Evolutionary conservation across 2,113 vertebrate species (phyloP), one percentile per base, ranked within the genome.

Genomic region (Petrocephalus microphthalmus): DNA sequence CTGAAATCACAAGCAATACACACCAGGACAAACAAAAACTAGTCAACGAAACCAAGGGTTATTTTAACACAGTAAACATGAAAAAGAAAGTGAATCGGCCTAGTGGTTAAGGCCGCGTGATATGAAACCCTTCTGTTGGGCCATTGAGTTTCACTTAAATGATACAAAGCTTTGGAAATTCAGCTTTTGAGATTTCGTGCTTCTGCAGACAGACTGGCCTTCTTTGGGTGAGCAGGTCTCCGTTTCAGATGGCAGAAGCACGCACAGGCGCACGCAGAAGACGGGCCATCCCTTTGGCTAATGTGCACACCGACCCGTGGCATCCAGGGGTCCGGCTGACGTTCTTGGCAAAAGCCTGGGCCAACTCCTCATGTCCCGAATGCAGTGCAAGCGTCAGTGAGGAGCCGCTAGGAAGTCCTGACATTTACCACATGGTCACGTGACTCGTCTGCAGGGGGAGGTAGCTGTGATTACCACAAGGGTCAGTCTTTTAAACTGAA

Each of bases 401-500:
- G 10, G n/a, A 64, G 60, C 2, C 2, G 47, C 5, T 49, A 49
- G 47, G 60, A 2, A 29, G 3, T 64, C n/a, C 60, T 29, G n/a
- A 64, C 60, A 29, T 64, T n/a, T 64, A 29, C n/a, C 10, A 64
- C 25, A n/a, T 2, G 19, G n/a, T 4, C 10, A 64, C 3, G 25
- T 29, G 60, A 29, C 60, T 64, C 3, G 8, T 25, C 57, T 64
- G 2, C n/a, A 60, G 0, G 22, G 56, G 8, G 56, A 60, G 57
- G 57, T 64, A 64, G 57, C 7, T 64, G n/a, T 64, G 60, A 29
- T 64, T 10, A n/a, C 60, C 25, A n/a, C 25, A 11, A 64, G n/a
- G n/a, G 25, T 49, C 47, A 49, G 57, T 60, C 57, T 25, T 64
- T 25, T 64, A 49, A 49, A 49, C 2, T 93, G 93, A 94, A 91